Evolutionary conservation across 1,140 invertebrate species (phyloP), one percentile per base, ranked within the genome.

Genomic region (Triops cancriformis): DNA sequence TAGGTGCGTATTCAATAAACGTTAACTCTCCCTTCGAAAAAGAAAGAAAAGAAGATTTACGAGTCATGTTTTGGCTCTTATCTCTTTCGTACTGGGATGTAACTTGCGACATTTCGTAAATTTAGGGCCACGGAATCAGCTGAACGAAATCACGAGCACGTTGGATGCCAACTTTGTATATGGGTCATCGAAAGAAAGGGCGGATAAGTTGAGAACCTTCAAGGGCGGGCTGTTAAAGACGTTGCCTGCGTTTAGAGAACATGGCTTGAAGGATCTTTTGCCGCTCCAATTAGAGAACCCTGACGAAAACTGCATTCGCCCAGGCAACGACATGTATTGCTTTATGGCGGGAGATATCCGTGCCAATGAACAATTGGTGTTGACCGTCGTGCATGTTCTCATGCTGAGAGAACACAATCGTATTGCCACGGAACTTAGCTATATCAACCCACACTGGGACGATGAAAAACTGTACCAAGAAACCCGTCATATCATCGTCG

Each of bases 401-500:
- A 86, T 87, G 79, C 82, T 87, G 76, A 79, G 87, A 31, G 85
- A 88, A 80, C 86, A 88, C 81, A 88, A 88, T 80, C 79, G 86
- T 26, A 83, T 88, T 42, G 87, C 87, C 3, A 80, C 78, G 42
- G 82, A 83, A 73, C 80, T 88, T n/a, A 80, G 80, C 45, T 78
- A 81, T 27, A 81, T 88, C 37, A 89, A 89, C 80, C 85, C 85
- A 1, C 85, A 88, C 77, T 88, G 87, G 88, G 84, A 87, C 79
- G 87, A 89, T 77, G 87, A 89, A 77, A 85, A 81, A 6, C 78
- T 89, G 0, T 90, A 85, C 81, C 87, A 89, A 83, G 87, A 89
- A 82, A 81, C 87, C 1, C 80, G 87, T 18, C 83, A 85, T 75
- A 88, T 90, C 76, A 81, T 88, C 9, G 85, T 83, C 28, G 88